Percentiles rank a stretch among this genome's conserved stretches.
Evolutionary conservation across 2,797 vertebrate species (phyloP).

Genomic region (Anguilla pacifica): DNA sequence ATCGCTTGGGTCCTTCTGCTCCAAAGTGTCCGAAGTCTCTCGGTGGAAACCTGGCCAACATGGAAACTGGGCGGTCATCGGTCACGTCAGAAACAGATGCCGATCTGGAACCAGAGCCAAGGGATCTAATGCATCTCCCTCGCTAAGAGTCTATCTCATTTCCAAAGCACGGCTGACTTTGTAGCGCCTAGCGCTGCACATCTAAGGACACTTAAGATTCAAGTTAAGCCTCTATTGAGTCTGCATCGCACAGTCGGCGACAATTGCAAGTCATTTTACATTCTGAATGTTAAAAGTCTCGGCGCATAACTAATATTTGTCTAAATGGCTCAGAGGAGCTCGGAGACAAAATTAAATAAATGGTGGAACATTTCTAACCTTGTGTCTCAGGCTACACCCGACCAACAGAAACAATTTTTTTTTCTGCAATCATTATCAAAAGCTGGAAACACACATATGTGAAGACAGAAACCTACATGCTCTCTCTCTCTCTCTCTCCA

Average conservation of each 20-base stretch:
- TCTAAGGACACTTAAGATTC: background rate
- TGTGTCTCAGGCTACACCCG: background rate
- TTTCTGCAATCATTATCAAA: background rate
- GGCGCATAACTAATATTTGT: background rate
- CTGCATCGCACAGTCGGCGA: background rate
- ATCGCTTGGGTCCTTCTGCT: background rate
- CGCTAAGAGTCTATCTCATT: background rate
- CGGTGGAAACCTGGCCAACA: background rate
- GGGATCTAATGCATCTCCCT: background rate
- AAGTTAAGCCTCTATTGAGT: background rate
- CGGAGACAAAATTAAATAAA: background rate
- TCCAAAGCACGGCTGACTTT: background rate
- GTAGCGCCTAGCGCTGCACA: background rate
- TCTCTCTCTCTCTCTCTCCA: background rate
- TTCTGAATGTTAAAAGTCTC: background rate
- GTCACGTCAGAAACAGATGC: background rate
- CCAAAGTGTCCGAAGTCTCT: background rate
- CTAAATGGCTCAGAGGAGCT: background rate
- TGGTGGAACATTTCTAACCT: background rate
- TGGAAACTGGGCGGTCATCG: background rate
- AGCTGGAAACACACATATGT: background rate
- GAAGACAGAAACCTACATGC: too few relatives aligned
- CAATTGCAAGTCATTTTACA: background rate
- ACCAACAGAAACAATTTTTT: background rate
- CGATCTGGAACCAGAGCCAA: background rate